Evolutionary conservation across 2,113 vertebrate genomes (phyloP).

Genomic region (Pluvialis apricaria): DNA sequence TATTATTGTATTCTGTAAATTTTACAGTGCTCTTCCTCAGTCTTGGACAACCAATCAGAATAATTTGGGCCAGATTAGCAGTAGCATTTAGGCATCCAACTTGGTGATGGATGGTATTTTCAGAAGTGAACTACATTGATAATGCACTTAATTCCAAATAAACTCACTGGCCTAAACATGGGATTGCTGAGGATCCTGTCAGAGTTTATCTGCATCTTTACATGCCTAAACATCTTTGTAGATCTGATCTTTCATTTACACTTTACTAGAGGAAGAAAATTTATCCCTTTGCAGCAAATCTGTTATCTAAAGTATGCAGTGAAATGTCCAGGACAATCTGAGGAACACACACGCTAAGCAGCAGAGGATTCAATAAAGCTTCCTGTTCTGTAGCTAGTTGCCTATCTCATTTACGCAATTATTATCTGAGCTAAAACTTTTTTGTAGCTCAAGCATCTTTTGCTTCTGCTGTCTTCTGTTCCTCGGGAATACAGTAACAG

Average conservation of each 20-base stretch:
- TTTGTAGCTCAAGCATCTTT: not conserved
- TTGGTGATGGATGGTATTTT: not conserved
- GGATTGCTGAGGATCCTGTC: not conserved
- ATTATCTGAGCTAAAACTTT: not conserved
- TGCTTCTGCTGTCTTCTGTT: not conserved
- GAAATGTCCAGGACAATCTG: not conserved
- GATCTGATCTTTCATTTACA: slow-evolving; percentile 11
- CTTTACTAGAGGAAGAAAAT: not conserved
- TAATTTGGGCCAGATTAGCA: not conserved
- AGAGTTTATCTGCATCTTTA: slow-evolving; percentile 1
- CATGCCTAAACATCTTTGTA: not conserved
- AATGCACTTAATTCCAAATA: slow-evolving; percentile 5
- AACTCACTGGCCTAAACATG: not conserved
- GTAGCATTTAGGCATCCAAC: not conserved
- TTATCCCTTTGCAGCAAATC: not conserved
- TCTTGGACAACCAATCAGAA: not conserved
- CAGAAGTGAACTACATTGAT: not conserved
- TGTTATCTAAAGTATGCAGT: not conserved
- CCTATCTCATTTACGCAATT: not conserved
- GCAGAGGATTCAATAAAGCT: not conserved
- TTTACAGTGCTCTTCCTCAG: not conserved
- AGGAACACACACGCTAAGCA: not conserved
- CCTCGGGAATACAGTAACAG: not conserved
- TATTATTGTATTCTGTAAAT: not conserved
- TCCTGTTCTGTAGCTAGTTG: not conserved